Conservation (phyloP, 35 echinoderm and acorn worm species). For the Nesometra sesokonis region DNA sequence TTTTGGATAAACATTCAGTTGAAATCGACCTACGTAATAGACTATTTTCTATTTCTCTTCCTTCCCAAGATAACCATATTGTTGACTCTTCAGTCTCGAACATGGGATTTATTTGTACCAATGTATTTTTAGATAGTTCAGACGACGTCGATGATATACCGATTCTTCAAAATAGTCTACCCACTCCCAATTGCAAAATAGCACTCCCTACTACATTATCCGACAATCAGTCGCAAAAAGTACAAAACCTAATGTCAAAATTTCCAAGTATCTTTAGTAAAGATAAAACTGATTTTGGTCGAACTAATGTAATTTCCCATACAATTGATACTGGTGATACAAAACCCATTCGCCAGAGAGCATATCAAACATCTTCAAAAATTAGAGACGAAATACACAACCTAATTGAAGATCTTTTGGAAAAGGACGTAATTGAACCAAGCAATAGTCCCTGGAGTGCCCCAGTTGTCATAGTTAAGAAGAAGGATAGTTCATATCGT, state of each 20-base stretch:
- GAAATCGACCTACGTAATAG: not conserved
- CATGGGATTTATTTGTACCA: too few species aligned
- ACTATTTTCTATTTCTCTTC: not conserved
- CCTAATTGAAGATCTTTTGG: not conserved
- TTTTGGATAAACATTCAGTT: not conserved
- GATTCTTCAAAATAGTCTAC: too few species aligned
- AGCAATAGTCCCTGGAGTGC: constrained; percentile 35
- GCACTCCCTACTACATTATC: not conserved
- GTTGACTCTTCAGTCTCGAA: too few species aligned
- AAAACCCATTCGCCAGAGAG: constrained; percentile 16
- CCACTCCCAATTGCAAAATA: too few species aligned
- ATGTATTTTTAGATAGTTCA: too few species aligned
- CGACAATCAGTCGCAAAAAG: not conserved
- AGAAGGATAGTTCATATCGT: constrained; percentile 25
- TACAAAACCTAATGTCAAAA: not conserved
- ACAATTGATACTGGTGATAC: not conserved
- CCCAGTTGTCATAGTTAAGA: constrained; percentile 35
- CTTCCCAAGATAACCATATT: not conserved
- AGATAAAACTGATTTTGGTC: constrained; percentile 29
- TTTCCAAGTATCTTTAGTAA: constrained; percentile 17
- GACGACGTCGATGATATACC: too few species aligned
- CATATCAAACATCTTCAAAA: constrained; percentile 16
- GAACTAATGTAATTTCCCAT: constrained; percentile 11
- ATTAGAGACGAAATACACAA: constrained; percentile 20
- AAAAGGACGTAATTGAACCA: constrained; percentile 28